A percentile compares a stretch with the other conserved stretches of the same genome.
Conservation (phyloP, 2,888 invertebrate genomes). For the Eupithecia tripunctaria region DNA sequence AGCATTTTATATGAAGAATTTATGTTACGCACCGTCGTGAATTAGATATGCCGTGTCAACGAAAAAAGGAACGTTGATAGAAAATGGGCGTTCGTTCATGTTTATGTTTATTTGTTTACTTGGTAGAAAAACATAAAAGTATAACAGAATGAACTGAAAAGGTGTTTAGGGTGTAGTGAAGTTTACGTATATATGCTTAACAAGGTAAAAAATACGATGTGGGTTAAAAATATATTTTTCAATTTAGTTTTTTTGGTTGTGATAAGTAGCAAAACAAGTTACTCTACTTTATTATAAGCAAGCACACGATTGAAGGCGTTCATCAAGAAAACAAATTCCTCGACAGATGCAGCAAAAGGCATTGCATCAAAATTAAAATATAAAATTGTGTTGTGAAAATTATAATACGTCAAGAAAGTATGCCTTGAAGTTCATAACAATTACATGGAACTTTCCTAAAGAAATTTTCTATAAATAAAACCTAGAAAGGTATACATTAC, state of each 20-base stretch:
- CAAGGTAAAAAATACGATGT: not conserved
- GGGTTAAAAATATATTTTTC: not conserved
- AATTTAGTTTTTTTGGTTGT: not conserved
- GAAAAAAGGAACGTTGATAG: slow-evolving; percentile 17
- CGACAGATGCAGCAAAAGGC: too few relatives aligned
- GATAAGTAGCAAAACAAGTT: too few relatives aligned
- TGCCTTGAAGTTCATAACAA: too few relatives aligned
- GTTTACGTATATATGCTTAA: not conserved
- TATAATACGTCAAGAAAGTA: too few relatives aligned
- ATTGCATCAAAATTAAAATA: too few relatives aligned
- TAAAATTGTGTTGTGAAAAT: too few relatives aligned
- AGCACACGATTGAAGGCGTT: too few relatives aligned
- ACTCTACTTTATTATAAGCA: too few relatives aligned
- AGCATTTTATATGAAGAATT: slow-evolving; percentile 18
- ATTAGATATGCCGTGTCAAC: slow-evolving; percentile 16
- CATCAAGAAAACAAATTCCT: too few relatives aligned
- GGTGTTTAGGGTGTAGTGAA: not conserved
- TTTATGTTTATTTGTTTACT: slow-evolving; percentile 16
- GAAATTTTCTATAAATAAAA: not conserved
- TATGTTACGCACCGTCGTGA: slow-evolving; percentile 21
- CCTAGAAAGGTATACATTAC: not conserved
- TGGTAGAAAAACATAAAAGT: not conserved
- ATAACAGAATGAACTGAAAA: not conserved
- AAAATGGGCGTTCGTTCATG: slow-evolving; percentile 30
- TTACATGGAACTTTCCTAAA: too few relatives aligned